phyloP scores from a whole-genome alignment of 2,113 vertebrate species.

The Microtus oregoni region DNA sequence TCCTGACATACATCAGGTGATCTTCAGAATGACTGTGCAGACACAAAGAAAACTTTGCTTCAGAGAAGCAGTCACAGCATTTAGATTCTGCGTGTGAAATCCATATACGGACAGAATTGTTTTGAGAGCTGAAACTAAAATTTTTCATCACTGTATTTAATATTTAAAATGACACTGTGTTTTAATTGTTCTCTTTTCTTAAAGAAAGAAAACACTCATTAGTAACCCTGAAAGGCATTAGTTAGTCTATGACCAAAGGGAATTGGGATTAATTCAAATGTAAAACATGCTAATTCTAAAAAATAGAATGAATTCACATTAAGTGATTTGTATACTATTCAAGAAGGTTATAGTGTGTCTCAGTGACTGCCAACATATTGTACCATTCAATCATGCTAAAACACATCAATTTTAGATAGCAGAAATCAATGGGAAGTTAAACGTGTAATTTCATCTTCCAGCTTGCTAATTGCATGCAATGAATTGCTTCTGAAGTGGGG shows the following conservation, averaged over 20 bases:
- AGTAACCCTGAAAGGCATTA: background rate
- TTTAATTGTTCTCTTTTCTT: conserved; percentile 58
- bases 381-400: conserved; percentile 26
- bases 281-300: conserved; percentile 41
- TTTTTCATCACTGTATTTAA: background rate
- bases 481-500: conserved; percentile 32
- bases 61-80: conserved; percentile 32
- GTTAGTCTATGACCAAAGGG: background rate
- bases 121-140: conserved; percentile 45
- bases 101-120: background rate
- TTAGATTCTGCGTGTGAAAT: conserved; percentile 14
- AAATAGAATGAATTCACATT: conserved; percentile 6
- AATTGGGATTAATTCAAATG: background rate
- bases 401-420: background rate
- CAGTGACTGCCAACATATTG: conserved; percentile 35
- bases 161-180: conserved; percentile 22
- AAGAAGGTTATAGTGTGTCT: conserved; percentile 9
- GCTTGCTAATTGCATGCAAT: conserved; percentile 43
- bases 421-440: conserved; percentile 39
- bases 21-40: background rate
- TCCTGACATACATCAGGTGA: background rate
- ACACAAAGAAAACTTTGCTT: conserved; percentile 31
- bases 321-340: background rate
- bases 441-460: conserved; percentile 36
- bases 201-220: conserved; percentile 56